These are phyloP conservation scores for Myotis lucifugus DNA, from an alignment of 2,113 vertebrate species.

Conservation along the genomic window DNA sequence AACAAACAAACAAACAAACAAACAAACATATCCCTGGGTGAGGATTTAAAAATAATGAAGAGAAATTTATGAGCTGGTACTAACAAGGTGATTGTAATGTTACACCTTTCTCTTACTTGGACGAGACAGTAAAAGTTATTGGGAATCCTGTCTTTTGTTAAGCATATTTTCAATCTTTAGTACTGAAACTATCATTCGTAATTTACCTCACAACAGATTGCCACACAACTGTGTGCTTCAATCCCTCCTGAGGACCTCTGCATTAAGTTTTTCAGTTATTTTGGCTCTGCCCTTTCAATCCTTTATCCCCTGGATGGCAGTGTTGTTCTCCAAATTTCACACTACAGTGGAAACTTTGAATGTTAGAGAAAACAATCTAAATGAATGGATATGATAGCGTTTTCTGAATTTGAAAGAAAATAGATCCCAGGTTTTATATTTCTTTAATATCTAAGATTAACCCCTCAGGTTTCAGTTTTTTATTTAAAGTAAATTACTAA, in stretches of 20 bases:
- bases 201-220: not conserved
- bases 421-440: not conserved
- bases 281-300: not conserved
- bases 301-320: conserved; percentile 81
- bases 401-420: conserved; percentile 48
- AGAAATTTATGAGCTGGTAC: not conserved
- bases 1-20: too few species aligned
- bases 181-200: not conserved
- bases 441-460: conserved; percentile 31
- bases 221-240: not conserved
- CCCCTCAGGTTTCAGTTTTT: not conserved
- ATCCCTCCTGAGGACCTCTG: not conserved
- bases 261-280: not conserved
- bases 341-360: not conserved
- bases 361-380: not conserved
- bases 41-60: not conserved
- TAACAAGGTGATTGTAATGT: not conserved
- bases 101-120: not conserved
- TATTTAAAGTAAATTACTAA: conserved; percentile 27
- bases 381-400: not conserved
- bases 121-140: not conserved
- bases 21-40: not conserved
- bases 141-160: not conserved
- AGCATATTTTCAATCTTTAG: not conserved
- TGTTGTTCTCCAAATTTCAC: conserved; percentile 76